phyloP scores from a whole-genome alignment of 1,140 invertebrate genomes.

The Euborellia annulipes region DNA sequence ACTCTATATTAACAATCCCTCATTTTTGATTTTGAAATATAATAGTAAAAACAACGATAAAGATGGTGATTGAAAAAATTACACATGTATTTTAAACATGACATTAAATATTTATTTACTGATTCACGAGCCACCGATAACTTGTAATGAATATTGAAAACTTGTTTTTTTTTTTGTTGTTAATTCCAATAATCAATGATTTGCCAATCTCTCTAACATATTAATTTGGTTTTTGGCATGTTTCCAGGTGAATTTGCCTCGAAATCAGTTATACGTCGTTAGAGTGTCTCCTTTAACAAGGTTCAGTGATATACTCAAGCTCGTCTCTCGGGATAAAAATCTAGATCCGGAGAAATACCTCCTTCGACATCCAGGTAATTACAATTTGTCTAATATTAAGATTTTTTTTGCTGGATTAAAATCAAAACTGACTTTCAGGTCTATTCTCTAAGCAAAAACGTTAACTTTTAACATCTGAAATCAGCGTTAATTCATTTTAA shows the following conservation, averaged over 20 bases:
- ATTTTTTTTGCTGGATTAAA: too few species aligned
- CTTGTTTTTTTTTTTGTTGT: not conserved
- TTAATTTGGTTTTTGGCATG: not conserved
- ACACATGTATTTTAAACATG: not conserved
- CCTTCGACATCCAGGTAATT: constrained; percentile 58
- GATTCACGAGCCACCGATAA: not conserved
- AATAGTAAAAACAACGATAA: not conserved
- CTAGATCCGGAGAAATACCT: constrained; percentile 58
- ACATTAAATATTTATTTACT: not conserved
- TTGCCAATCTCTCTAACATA: not conserved
- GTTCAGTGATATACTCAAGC: constrained; percentile 46
- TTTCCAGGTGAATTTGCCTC: constrained; percentile 58
- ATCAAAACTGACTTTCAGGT: too few species aligned
- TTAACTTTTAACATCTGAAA: too few species aligned
- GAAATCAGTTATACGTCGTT: constrained; percentile 63
- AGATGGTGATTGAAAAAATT: not conserved
- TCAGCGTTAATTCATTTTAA: too few species aligned
- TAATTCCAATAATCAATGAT: not conserved
- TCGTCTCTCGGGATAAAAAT: constrained; percentile 67
- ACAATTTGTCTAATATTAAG: too few species aligned
- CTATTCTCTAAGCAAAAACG: too few species aligned
- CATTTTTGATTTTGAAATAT: not conserved
- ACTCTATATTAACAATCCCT: not conserved
- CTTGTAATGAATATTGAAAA: not conserved
- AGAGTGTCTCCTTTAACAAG: constrained; percentile 49